Percentiles rank a stretch among this genome's conserved stretches.
Conservation (phyloP, 2,888 invertebrate genomes). For the Rhagonycha fulva region DNA sequence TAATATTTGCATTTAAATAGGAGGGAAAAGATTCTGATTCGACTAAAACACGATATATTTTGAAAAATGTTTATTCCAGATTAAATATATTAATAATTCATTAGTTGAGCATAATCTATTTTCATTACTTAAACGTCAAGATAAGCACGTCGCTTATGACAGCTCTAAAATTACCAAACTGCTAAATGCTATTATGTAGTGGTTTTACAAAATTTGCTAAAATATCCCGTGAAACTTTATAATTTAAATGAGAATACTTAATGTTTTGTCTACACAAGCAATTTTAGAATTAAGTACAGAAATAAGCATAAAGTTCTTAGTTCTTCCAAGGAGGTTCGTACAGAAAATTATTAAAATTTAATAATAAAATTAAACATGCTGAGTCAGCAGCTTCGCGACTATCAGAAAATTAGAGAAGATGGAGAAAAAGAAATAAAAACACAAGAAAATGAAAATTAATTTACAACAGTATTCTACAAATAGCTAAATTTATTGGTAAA, state of each 20-base stretch:
- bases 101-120: slow-evolving; percentile 12
- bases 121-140: slow-evolving; percentile 14
- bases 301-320: background rate
- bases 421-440: background rate
- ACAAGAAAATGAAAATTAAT: background rate
- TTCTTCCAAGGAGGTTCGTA: background rate
- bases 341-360: background rate
- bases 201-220: slow-evolving; percentile 10
- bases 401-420: background rate
- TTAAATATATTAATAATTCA: slow-evolving; percentile 16
- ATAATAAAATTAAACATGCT: background rate
- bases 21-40: background rate
- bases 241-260: slow-evolving; percentile 3
- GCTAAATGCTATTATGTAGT: slow-evolving; percentile 9
- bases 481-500: background rate
- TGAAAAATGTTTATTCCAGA: slow-evolving; percentile 1
- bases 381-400: background rate
- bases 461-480: background rate
- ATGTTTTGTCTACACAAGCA: background rate
- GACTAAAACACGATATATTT: background rate
- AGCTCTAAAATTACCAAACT: slow-evolving; percentile 11
- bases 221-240: background rate
- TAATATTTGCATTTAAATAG: background rate
- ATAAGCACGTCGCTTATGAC: slow-evolving; percentile 14
- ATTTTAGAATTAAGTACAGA: background rate